Conservation (phyloP, 2,113 vertebrate genomes). For the Panthera tigris region DNA sequence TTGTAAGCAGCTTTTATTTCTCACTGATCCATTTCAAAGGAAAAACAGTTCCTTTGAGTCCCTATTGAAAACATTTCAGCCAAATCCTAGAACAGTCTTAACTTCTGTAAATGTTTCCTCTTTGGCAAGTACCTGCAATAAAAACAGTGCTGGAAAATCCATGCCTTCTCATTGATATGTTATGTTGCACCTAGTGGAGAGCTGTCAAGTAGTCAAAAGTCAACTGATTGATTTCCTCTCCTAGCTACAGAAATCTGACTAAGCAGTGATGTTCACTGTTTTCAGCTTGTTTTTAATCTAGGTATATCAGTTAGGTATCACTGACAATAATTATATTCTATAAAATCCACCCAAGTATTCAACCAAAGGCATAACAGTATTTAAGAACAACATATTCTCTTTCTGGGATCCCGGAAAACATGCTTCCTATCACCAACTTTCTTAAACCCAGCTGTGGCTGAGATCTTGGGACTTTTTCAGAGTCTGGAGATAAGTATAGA, state of each 20-base stretch:
- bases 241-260: neutral
- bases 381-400: neutral
- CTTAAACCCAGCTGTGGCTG: neutral
- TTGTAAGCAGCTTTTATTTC: neutral
- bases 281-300: neutral
- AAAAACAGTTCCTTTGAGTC: neutral
- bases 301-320: neutral
- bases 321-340: neutral
- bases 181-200: neutral
- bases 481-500: neutral
- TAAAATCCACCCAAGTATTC: neutral
- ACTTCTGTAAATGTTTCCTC: neutral
- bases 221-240: neutral
- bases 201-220: neutral
- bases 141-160: neutral
- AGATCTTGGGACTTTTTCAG: neutral
- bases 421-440: neutral
- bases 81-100: neutral
- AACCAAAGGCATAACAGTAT: neutral
- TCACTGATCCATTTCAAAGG: neutral
- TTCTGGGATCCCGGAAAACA: neutral
- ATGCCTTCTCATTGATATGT: neutral
- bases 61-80: conserved; percentile 9
- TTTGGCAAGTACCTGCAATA: neutral
- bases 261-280: neutral